Base-by-base conservation (phyloP, 2,888 invertebrate genomes). In the Andrena fulva region DNA sequence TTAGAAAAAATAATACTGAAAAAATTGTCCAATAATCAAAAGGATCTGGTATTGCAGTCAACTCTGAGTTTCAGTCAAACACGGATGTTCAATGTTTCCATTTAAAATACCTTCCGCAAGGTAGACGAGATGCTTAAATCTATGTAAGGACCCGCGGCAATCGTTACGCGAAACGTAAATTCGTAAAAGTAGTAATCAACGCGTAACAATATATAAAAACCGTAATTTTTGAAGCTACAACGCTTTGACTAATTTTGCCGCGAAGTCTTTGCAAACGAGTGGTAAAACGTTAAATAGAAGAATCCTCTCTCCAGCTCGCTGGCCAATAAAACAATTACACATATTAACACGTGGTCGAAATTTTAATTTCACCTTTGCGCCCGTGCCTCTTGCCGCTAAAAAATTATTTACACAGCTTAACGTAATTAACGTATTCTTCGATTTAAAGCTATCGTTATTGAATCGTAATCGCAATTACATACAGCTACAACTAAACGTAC, bases 401-500 rank as follows among this genome's bases (percentile, higher is more conserved):
- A 56, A 20, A 24, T 27, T 56, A 24, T 56, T 56, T 56, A 56
- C 24, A 56, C 20, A 27, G 24, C 24, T 10, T 24, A 56, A 56
- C 27, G 4, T 27, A 56, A 27, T 27, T 56, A 56, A 56, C 56
- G 24, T 20, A 24, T 56, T 56, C 10, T 27, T 27, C 56, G 10
- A 56, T 27, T 24, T 24, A 56, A 56, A 56, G 56, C 56, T 56
- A 56, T 56, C 66, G n/a, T 50, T 33, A 29, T 27, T 70, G 42
- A 29, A 59, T 59, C 48, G 48, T 29, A 59, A 60, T 60, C 69
- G 27, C 42, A 70, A 56, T 20, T 3, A 24, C 42, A 27, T 27
- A 56, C 24, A 42, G 42, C 42, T 42, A 42, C 1, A 16, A 42
- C 42, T 42, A 42, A 42, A 42, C 24, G 24, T 5, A 56, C 20